phyloP scores from a whole-genome alignment of 2,113 vertebrate species.

The Mandrillus leucophaeus region DNA sequence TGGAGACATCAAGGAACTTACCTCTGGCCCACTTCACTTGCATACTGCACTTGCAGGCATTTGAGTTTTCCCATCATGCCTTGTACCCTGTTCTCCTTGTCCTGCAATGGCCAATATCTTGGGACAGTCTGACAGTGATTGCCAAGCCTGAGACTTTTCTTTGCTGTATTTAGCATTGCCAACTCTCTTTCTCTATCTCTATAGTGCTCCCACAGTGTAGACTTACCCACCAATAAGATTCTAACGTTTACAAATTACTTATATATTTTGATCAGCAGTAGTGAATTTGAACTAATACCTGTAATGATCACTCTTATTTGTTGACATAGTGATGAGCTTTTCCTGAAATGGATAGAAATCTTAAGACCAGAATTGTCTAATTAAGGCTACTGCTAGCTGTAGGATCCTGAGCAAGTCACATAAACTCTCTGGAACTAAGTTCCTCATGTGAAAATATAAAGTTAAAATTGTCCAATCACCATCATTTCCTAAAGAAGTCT shows the following conservation, averaged over 20 bases:
- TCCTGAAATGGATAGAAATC: neutral
- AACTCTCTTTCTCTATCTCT: neutral
- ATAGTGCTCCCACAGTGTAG: neutral
- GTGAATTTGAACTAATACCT: neutral
- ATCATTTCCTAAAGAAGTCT: neutral
- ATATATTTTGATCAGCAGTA: neutral
- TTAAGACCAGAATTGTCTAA: neutral
- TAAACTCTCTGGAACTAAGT: neutral
- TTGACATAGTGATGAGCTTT: neutral
- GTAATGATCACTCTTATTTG: neutral
- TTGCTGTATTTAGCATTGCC: neutral
- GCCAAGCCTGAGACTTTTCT: neutral
- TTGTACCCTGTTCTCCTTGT: neutral
- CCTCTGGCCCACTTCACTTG: neutral
- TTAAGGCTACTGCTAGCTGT: neutral
- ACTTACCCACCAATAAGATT: neutral
- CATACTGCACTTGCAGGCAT: neutral
- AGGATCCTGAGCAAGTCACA: neutral
- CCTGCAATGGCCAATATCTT: neutral
- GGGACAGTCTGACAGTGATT: neutral
- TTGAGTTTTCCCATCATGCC: neutral
- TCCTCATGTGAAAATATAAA: neutral
- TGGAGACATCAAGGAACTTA: neutral
- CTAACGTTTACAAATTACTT: neutral
- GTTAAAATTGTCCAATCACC: neutral